Evolutionary conservation across 2,797 vertebrate genomes (phyloP).

Genomic region (Enteromius trimaculatus): DNA sequence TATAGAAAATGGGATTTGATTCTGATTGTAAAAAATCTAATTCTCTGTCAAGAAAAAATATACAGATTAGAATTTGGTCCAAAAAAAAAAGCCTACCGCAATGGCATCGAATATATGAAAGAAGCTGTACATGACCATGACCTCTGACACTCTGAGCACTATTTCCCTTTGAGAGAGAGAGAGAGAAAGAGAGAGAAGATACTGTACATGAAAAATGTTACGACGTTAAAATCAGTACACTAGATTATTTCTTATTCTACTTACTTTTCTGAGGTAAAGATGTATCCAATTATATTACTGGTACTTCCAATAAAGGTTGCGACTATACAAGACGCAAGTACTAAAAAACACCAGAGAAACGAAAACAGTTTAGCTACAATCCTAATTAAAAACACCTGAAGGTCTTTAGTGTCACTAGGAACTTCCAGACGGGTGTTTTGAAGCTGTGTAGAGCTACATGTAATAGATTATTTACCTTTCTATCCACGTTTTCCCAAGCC

Average conservation of each 20-base stretch:
- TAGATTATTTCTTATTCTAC: constrained; percentile 57
- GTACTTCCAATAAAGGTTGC: constrained; percentile 58
- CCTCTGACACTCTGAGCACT: constrained; percentile 75
- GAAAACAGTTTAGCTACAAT: not conserved
- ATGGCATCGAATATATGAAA: constrained; percentile 81
- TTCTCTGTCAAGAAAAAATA: not conserved
- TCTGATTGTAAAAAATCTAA: not conserved
- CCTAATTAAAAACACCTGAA: no score
- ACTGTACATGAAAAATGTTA: not conserved
- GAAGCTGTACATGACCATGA: constrained; percentile 77
- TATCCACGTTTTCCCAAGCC: not conserved
- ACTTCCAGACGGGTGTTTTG: no score
- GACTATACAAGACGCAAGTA: constrained; percentile 67
- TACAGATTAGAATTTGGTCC: not conserved
- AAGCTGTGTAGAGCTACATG: not conserved
- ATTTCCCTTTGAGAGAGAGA: constrained; percentile 75
- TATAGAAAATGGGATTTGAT: not conserved
- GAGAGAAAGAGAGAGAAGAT: not conserved
- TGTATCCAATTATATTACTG: constrained; percentile 76
- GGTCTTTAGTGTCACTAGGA: no score
- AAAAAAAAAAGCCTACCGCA: constrained; percentile 73
- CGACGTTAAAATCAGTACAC: not conserved
- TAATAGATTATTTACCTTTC: not conserved
- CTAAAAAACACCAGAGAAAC: constrained; percentile 56
- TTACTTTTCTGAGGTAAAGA: constrained; percentile 86